phyloP scores from a whole-genome alignment of 2,888 invertebrate genomes.

The Drosophila kambysellisi region DNA sequence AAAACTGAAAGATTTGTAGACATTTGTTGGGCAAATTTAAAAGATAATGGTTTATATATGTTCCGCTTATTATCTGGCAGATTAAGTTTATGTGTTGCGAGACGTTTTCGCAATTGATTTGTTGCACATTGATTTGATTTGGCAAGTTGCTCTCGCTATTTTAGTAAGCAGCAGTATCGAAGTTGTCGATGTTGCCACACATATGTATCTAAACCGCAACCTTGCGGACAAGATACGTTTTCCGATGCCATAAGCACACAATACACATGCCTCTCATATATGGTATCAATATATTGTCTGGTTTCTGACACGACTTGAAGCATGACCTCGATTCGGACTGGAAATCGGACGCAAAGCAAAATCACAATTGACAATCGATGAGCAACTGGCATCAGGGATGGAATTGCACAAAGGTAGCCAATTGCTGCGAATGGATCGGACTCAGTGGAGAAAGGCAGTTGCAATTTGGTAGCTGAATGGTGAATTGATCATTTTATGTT shows the following conservation, averaged over 20 bases:
- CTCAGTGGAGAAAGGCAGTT: background rate
- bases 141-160: conserved; percentile 12
- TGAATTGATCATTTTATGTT: conserved; percentile 10
- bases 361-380: conserved; percentile 4
- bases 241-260: conserved; percentile 10
- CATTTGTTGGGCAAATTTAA: background rate
- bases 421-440: background rate
- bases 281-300: conserved; percentile 28
- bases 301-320: background rate
- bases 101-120: conserved; percentile 1
- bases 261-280: conserved; percentile 11
- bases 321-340: conserved; percentile 9
- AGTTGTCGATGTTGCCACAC: background rate
- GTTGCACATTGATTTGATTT: conserved; percentile 2
- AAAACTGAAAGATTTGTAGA: background rate
- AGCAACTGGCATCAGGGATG: background rate
- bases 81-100: background rate
- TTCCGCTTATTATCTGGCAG: no score
- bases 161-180: background rate
- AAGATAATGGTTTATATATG: background rate
- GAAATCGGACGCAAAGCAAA: conserved; percentile 19
- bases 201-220: conserved; percentile 19
- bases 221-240: conserved; percentile 16
- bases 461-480: background rate
- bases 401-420: background rate